A percentile compares a stretch with the other conserved stretches of the same genome.
Conservation (phyloP, 1,140 invertebrate species). For the Bemisia tabaci region DNA sequence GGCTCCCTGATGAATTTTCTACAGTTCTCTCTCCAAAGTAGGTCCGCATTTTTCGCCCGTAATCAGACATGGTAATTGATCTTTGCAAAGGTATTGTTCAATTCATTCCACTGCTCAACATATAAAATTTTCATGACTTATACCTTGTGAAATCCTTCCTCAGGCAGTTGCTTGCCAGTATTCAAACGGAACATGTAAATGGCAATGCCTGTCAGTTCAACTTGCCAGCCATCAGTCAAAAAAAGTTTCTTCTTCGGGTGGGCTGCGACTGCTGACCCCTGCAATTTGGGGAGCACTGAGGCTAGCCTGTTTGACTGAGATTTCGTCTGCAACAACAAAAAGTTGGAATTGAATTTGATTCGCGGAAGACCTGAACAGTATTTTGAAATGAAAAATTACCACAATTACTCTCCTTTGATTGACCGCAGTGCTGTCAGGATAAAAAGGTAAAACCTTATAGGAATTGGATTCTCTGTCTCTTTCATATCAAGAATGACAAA, state of each 20-base stretch:
- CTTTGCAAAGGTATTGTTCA: no score
- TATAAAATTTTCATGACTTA: slow-evolving; percentile 5
- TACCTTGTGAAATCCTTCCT: slow-evolving; percentile 81
- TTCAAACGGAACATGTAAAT: slow-evolving; percentile 78
- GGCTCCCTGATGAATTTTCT: no score
- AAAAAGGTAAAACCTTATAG: no score
- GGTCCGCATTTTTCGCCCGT: no score
- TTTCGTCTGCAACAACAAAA: slow-evolving; percentile 8
- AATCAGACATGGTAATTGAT: no score
- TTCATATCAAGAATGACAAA: no score
- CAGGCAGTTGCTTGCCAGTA: slow-evolving; percentile 66
- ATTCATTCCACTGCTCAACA: no score
- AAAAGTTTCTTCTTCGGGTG: slow-evolving; percentile 70
- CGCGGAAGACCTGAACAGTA: no score
- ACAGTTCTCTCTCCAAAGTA: no score
- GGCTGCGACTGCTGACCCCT: slow-evolving; percentile 28
- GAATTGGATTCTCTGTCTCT: no score
- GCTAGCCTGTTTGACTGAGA: slow-evolving; percentile 15
- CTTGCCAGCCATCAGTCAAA: slow-evolving; percentile 71
- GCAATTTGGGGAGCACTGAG: slow-evolving; percentile 13
- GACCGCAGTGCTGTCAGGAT: no score
- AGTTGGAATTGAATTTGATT: no score
- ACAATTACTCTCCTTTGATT: neutral
- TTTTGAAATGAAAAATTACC: neutral
- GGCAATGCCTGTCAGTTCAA: slow-evolving; percentile 66